phyloP scores from a whole-genome alignment of 2,888 invertebrate species.

The Himalopsyche kuldschensis region DNA sequence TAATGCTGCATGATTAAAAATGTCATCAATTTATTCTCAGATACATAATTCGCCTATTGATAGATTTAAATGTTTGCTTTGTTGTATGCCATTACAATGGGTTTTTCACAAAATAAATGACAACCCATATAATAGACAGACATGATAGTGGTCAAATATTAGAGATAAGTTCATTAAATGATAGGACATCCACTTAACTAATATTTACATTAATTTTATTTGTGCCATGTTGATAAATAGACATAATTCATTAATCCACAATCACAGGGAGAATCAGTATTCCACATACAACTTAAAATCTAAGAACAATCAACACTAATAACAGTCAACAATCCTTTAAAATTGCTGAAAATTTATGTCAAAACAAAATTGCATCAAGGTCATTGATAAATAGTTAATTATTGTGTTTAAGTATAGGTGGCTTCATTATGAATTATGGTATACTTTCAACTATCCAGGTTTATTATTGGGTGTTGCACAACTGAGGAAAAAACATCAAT shows the following conservation, averaged over 20 bases:
- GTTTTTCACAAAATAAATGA: background rate
- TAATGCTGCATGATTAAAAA: too few relatives aligned
- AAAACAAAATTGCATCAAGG: too few relatives aligned
- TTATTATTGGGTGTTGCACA: too few relatives aligned
- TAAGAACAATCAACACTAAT: background rate
- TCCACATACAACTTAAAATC: slow-evolving; percentile 13
- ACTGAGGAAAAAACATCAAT: too few relatives aligned
- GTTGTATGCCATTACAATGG: background rate
- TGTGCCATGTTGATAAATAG: slow-evolving; percentile 24
- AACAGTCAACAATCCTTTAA: background rate
- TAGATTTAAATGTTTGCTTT: too few relatives aligned
- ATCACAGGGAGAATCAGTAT: slow-evolving; percentile 25
- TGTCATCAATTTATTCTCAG: too few relatives aligned
- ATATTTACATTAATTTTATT: slow-evolving; percentile 27
- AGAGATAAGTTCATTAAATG: background rate
- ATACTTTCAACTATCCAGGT: too few relatives aligned
- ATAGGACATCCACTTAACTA: slow-evolving; percentile 3
- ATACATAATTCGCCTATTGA: too few relatives aligned
- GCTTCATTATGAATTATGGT: too few relatives aligned
- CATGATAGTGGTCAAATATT: slow-evolving; percentile 5
- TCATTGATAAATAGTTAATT: too few relatives aligned
- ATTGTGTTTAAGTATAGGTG: too few relatives aligned
- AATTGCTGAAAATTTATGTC: too few relatives aligned
- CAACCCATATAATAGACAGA: background rate
- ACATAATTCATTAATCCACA: slow-evolving; percentile 17